A percentile compares a stretch with the other conserved stretches of the same genome.
Evolutionary conservation across 1,140 invertebrate genomes (phyloP).

Genomic region (Acyrthosiphon pisum): DNA sequence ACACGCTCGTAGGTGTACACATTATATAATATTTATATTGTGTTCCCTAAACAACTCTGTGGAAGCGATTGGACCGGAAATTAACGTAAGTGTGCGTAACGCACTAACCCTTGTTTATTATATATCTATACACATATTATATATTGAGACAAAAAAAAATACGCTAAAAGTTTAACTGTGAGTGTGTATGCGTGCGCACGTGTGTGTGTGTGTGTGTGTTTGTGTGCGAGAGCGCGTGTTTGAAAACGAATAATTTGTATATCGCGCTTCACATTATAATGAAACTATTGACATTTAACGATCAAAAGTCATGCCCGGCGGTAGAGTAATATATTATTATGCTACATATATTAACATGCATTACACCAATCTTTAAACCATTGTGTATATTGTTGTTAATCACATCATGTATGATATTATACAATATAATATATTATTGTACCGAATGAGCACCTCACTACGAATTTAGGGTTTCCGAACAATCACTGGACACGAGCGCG

Average conservation of each 20-base stretch:
- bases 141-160: background rate
- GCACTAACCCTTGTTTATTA: background rate
- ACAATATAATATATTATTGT: background rate
- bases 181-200: no score
- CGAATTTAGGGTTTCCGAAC: background rate
- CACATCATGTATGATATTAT: background rate
- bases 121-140: background rate
- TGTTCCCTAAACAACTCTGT: background rate
- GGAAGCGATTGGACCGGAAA: background rate
- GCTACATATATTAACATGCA: background rate
- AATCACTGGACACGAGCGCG: background rate
- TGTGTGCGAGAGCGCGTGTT: background rate
- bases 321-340: background rate
- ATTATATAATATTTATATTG: conserved; percentile 8
- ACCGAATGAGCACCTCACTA: background rate
- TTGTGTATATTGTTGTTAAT: background rate
- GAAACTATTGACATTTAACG: no score
- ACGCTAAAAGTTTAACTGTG: background rate
- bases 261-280: background rate
- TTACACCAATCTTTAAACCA: background rate
- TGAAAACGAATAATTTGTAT: background rate
- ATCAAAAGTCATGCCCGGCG: background rate
- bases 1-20: background rate
- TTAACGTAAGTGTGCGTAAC: background rate
- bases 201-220: no score